These are phyloP conservation scores for Zenarchopterus dispar DNA, from an alignment of 2,797 vertebrate genomes.

Conservation along the genomic window DNA sequence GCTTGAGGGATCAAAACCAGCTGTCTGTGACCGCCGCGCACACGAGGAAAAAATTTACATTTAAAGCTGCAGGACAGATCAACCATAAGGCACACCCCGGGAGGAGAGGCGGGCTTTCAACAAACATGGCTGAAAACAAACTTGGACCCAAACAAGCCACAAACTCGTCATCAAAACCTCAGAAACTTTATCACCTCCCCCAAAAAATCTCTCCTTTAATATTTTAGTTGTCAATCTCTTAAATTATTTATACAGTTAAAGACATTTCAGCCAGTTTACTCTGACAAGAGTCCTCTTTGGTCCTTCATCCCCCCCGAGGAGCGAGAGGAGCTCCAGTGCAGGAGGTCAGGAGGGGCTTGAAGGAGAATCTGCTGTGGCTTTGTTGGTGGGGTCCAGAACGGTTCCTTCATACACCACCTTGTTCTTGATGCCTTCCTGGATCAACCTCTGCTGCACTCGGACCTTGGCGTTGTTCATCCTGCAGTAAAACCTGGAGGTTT, in stretches of 20 bases:
- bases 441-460: constrained; percentile 71
- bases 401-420: constrained; percentile 81
- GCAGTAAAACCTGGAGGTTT: constrained; percentile 76
- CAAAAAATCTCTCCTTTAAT: background rate
- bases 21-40: too few relatives aligned
- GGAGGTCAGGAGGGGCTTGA: constrained; percentile 47
- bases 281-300: too few relatives aligned
- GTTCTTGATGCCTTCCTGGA: constrained; percentile 80
- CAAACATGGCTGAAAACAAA: too few relatives aligned
- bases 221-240: background rate
- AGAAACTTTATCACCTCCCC: background rate
- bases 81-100: too few relatives aligned
- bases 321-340: background rate
- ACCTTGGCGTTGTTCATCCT: constrained; percentile 71
- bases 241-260: background rate
- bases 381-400: constrained; percentile 63
- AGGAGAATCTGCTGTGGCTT: constrained; percentile 24
- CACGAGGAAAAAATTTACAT: too few relatives aligned
- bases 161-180: background rate
- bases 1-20: too few relatives aligned
- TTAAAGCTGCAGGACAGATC: too few relatives aligned
- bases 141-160: background rate
- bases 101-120: too few relatives aligned
- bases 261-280: background rate
- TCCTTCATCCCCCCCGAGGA: background rate